A percentile compares a stretch with the other conserved stretches of the same genome.
These are phyloP conservation scores for Semotilus atromaculatus DNA, from an alignment of 2,797 vertebrate species.

Conservation along the genomic window DNA sequence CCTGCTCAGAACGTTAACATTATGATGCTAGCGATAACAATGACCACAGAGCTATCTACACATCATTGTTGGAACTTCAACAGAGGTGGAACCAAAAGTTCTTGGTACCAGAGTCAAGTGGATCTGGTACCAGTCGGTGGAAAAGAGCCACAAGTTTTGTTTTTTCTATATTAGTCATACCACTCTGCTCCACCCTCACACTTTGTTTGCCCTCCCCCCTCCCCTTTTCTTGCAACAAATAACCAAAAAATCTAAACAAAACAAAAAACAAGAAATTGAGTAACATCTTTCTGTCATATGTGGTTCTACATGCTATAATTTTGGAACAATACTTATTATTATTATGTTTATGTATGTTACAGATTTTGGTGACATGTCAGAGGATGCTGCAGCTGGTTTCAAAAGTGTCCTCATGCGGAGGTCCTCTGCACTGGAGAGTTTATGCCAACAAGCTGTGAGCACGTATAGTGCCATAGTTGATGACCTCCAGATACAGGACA, in stretches of 20 bases:
- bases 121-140: too few relatives aligned
- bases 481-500: background rate
- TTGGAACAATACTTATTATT: background rate
- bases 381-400: background rate
- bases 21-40: too few relatives aligned
- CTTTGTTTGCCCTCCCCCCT: too few relatives aligned
- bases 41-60: too few relatives aligned
- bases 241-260: background rate
- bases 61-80: too few relatives aligned
- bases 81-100: too few relatives aligned
- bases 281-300: background rate
- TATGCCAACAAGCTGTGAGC: background rate
- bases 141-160: too few relatives aligned
- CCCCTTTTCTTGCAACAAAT: background rate
- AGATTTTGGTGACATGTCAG: background rate
- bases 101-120: too few relatives aligned
- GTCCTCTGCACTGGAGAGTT: too few relatives aligned
- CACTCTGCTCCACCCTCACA: too few relatives aligned
- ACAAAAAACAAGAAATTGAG: background rate
- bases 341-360: background rate
- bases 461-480: background rate
- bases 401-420: background rate
- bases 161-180: too few relatives aligned
- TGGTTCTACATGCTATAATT: background rate
- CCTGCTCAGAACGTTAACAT: too few relatives aligned